These are phyloP conservation scores for Oreochromis aureus DNA, from an alignment of 2,113 vertebrate species.

Conservation along the genomic window DNA sequence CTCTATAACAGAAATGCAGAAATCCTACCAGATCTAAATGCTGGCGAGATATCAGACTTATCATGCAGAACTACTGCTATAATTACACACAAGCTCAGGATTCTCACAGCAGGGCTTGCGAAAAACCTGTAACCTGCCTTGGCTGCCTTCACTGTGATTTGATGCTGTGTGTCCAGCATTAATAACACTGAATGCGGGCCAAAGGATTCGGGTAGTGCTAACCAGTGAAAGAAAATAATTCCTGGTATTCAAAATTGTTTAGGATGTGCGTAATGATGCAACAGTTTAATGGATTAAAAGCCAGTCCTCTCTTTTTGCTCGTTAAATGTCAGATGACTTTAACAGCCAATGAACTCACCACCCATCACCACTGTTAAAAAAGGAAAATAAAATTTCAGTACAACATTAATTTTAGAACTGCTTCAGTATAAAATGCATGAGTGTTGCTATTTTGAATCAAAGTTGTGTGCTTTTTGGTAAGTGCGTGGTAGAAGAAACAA, in stretches of 20 bases:
- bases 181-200: background rate
- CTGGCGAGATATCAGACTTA: background rate
- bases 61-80: background rate
- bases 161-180: background rate
- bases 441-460: background rate
- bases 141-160: background rate
- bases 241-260: background rate
- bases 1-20: background rate
- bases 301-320: background rate
- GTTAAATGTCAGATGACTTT: background rate
- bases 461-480: background rate
- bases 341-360: background rate
- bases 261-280: background rate
- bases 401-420: background rate
- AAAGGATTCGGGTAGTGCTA: background rate
- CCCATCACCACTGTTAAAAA: background rate
- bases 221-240: background rate
- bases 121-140: background rate
- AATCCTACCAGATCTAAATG: background rate
- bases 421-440: background rate
- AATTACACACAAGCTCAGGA: background rate
- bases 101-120: background rate
- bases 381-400: background rate
- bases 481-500: background rate
- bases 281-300: background rate